Evolutionary conservation across 2,888 invertebrate genomes (phyloP).

Genomic region (Drosophila lutescens): DNA sequence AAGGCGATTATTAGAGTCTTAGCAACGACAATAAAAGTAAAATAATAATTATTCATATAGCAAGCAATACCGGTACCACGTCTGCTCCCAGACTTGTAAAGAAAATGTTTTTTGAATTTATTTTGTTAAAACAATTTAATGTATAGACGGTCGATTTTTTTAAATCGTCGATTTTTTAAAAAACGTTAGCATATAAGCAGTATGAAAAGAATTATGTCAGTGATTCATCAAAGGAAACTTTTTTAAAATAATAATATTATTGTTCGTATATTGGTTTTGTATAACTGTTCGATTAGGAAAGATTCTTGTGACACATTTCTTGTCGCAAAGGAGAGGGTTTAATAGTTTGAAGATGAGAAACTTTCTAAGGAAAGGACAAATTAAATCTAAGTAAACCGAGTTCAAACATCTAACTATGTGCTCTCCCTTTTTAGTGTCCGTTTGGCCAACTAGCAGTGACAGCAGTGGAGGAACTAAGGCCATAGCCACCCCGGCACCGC

Average conservation of each 20-base stretch:
- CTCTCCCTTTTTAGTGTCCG: conserved; percentile 69
- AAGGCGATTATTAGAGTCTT: background rate
- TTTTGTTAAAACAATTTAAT: too few species aligned
- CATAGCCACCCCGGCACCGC: conserved; percentile 29
- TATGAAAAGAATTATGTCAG: too few species aligned
- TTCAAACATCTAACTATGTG: conserved; percentile 3
- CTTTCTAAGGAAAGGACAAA: background rate
- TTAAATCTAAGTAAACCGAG: background rate
- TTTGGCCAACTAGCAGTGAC: conserved; percentile 78
- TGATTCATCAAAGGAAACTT: too few species aligned
- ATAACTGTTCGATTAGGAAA: background rate
- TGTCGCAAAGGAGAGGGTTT: background rate
- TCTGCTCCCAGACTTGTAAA: too few species aligned
- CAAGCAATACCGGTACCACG: too few species aligned
- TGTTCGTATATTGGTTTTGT: too few species aligned
- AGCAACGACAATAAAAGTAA: background rate
- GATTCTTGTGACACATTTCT: background rate
- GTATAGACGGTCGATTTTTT: too few species aligned
- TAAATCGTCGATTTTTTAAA: too few species aligned
- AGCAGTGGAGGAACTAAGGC: conserved; percentile 54
- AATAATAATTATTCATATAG: background rate
- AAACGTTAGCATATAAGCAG: too few species aligned
- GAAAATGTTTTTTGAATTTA: too few species aligned
- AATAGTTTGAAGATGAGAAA: background rate
- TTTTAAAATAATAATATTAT: too few species aligned